Conservation (phyloP, 2,113 vertebrate species). For the Pagrus major region DNA sequence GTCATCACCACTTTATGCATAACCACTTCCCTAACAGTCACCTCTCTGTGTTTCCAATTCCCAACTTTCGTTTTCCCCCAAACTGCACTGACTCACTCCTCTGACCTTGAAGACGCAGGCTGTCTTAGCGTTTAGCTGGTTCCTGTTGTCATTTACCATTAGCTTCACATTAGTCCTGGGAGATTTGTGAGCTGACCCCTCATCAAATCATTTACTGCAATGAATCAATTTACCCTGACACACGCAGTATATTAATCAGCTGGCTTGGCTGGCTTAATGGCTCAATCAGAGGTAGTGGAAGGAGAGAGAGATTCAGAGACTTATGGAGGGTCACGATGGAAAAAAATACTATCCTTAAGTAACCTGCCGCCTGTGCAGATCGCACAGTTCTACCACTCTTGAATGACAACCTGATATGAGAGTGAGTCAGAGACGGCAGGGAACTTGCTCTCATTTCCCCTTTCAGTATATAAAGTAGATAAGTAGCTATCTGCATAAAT, state of each 20-base stretch:
- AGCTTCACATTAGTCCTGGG: conserved; percentile 74
- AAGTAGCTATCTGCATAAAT: conserved; percentile 9
- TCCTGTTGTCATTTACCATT: conserved; percentile 80
- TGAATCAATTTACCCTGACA: conserved; percentile 78
- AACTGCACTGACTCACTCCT: conserved; percentile 15
- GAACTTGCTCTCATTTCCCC: background rate
- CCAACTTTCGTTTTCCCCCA: background rate
- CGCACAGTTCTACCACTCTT: background rate
- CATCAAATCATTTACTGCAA: conserved; percentile 80
- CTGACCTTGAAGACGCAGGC: conserved; percentile 62
- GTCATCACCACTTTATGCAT: background rate
- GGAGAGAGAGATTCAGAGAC: conserved; percentile 38
- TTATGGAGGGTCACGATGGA: conserved; percentile 16
- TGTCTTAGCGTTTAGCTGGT: conserved; percentile 34
- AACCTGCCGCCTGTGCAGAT: conserved; percentile 36
- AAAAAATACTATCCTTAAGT: conserved; percentile 55
- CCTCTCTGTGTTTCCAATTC: background rate
- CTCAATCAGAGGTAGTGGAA: conserved; percentile 64
- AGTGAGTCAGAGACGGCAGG: background rate
- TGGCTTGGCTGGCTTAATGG: conserved; percentile 66
- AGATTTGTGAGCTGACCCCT: conserved; percentile 79
- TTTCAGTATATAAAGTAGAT: background rate
- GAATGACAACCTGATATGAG: conserved; percentile 1
- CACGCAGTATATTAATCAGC: conserved; percentile 77
- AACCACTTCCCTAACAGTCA: background rate